phyloP scores from a whole-genome alignment of 2,113 vertebrate species.

The Chlorocebus sabaeus region DNA sequence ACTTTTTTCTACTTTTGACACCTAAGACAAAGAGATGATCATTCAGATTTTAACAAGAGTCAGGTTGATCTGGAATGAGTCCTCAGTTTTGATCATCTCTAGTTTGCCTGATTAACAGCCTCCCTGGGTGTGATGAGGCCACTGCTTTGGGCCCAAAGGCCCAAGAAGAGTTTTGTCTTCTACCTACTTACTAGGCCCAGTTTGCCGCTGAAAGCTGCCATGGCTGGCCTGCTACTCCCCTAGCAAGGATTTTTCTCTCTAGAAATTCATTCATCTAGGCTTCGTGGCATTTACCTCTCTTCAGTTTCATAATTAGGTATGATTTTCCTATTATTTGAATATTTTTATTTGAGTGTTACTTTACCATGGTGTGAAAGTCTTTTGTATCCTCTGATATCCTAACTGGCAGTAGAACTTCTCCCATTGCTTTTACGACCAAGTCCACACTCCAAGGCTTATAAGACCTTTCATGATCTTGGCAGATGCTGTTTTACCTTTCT shows the following conservation, averaged over 20 bases:
- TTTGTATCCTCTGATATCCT: background rate
- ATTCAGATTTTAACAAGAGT: background rate
- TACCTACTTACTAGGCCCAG: rapidly evolving
- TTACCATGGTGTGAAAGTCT: background rate
- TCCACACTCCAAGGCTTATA: background rate
- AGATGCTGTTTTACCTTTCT: background rate
- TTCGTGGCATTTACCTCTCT: background rate
- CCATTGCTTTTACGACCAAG: background rate
- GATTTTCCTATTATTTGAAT: background rate
- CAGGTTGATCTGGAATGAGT: background rate
- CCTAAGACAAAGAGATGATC: background rate
- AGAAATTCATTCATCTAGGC: background rate
- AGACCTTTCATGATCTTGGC: background rate
- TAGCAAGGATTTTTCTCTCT: background rate
- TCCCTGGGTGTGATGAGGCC: background rate
- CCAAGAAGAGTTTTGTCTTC: background rate
- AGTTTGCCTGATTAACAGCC: background rate
- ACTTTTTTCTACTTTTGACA: background rate
- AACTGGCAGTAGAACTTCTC: background rate
- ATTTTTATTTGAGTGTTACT: background rate
- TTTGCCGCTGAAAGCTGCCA: background rate
- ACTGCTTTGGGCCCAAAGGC: background rate
- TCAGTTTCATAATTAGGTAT: background rate
- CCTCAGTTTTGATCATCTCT: background rate
- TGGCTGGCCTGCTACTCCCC: background rate